Evolutionary conservation across 1,140 invertebrate species (phyloP), one percentile per base, ranked within the genome.

Genomic region (Vanessa atalanta): DNA sequence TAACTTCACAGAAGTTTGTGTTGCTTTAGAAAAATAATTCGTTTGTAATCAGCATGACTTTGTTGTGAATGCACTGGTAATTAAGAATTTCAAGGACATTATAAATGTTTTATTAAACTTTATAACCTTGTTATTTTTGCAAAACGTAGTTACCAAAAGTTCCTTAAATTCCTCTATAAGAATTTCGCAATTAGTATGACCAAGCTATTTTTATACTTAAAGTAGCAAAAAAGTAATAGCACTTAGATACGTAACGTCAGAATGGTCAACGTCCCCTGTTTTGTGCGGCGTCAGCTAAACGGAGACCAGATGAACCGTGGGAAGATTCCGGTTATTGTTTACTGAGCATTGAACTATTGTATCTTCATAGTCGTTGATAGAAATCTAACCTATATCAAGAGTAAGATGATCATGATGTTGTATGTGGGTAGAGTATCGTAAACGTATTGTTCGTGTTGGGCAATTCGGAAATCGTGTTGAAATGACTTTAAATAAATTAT

Each of bases 301-400:
- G 70, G 50, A 72, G 72, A 64, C 63, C 70, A 65, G 73, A 70
- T 70, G 70, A 55, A 65, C 72, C 83, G 83, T 85, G 83, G 80
- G 83, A 85, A 85, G 78, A 78, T 70, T 70, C 75, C 76, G 76
- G 78, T 82, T 73, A 82, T 83, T 84, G 80, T 83, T 79, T 50
- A 74, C 60, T 74, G 72, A 74, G 60, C 72, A 69, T 74, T 74
- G 72, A 74, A 74, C 72, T 63, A 65, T 68, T 64, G 23, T 65
- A 53, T 61, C 43, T 68, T 68, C 48, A 61, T 43, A 43, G 37
- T 9, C 53, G 16, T 66, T 65, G 31, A 20, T 74, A 64, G 72
- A 74, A 69, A 74, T 74, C 61, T 74, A 67, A 67, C 72, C 72
- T 53, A 73, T 23, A 73, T 73, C 57, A 37, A 66, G 26, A 37